phyloP scores from a whole-genome alignment of 2,113 vertebrate genomes.

The Nyctereutes procyonoides region DNA sequence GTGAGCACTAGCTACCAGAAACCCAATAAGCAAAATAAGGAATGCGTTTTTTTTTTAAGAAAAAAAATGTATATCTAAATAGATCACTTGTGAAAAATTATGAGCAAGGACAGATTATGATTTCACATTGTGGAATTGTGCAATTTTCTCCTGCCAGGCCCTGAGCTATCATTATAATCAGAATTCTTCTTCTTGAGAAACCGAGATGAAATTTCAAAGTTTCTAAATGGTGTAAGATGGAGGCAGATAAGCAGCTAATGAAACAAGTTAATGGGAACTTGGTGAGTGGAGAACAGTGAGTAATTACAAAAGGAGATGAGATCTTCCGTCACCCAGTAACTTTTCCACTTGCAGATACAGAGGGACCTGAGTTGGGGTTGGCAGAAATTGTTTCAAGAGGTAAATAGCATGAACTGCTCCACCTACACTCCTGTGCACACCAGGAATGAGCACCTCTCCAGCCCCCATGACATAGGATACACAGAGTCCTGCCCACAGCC shows the following conservation, averaged over 20 bases:
- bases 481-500: neutral
- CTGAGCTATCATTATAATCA: slow-evolving; percentile 83
- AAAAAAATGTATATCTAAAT: neutral
- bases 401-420: neutral
- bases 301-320: neutral
- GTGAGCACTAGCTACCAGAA: slow-evolving; percentile 64
- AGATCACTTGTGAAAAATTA: neutral
- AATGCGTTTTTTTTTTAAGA: neutral
- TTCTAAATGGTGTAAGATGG: slow-evolving; percentile 62
- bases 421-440: neutral
- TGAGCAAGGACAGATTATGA: slow-evolving; percentile 51
- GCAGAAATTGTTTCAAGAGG: neutral
- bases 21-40: slow-evolving; percentile 36
- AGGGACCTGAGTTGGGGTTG: neutral
- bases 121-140: slow-evolving; percentile 52
- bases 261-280: slow-evolving; percentile 73
- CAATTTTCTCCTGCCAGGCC: slow-evolving; percentile 37
- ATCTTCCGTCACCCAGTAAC: neutral
- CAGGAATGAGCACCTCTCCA: neutral
- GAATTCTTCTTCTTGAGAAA: slow-evolving; percentile 84
- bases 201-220: slow-evolving; percentile 56
- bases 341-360: neutral
- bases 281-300: slow-evolving; percentile 40
- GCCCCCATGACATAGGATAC: neutral
- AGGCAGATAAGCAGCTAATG: slow-evolving; percentile 74